A percentile compares a stretch with the other conserved stretches of the same genome.
Evolutionary conservation across 2,113 vertebrate species (phyloP).

Genomic region (Corythornis cristatus): DNA sequence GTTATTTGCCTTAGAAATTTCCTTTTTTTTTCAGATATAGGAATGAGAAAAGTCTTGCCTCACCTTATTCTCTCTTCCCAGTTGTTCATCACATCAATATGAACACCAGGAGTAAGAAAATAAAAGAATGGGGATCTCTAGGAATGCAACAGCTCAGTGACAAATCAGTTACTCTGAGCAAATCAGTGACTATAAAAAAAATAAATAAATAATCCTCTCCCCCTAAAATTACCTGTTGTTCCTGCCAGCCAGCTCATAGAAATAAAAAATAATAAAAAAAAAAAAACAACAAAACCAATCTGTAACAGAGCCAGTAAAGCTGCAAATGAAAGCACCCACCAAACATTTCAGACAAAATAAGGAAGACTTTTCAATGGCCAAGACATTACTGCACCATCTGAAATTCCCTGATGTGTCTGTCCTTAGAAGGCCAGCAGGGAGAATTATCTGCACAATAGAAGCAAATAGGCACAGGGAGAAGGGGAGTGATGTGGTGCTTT

Average conservation of each 20-base stretch:
- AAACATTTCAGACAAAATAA: slow-evolving; percentile 63
- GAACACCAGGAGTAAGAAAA: not conserved
- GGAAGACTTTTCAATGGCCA: slow-evolving; percentile 48
- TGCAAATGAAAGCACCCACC: slow-evolving; percentile 47
- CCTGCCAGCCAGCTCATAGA: not conserved
- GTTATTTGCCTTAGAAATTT: not conserved
- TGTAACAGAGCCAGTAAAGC: slow-evolving; percentile 10
- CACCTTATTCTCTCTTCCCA: not conserved
- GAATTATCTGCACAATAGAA: not conserved
- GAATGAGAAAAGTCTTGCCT: not conserved
- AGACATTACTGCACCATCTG: slow-evolving; percentile 65
- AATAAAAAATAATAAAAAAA: too few species aligned
- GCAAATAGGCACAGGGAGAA: not conserved
- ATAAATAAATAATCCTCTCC: not conserved
- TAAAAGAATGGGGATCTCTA: not conserved
- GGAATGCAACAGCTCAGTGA: not conserved
- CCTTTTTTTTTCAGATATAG: not conserved
- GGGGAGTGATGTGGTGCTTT: not conserved
- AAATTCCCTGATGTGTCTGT: slow-evolving; percentile 30
- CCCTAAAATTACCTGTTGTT: slow-evolving; percentile 2
- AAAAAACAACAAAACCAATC: not conserved
- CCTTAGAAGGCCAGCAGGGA: slow-evolving; percentile 8
- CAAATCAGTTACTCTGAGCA: not conserved
- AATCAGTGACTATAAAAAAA: not conserved
- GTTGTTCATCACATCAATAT: not conserved